Evolutionary conservation across 2,888 invertebrate species (phyloP).

Genomic region (Celastrina argiolus): DNA sequence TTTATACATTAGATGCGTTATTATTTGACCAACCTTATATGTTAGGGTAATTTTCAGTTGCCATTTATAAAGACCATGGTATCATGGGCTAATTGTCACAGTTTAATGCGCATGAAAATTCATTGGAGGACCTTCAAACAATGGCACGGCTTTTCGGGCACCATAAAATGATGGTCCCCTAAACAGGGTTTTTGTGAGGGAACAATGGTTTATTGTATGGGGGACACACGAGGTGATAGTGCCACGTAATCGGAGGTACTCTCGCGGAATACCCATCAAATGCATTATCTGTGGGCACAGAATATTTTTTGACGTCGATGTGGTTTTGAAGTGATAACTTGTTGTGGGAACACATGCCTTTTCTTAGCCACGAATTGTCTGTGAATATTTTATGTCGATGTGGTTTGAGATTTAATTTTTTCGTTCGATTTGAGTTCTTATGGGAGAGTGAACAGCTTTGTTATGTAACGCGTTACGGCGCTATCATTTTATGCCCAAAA

Average conservation of each 20-base stretch:
- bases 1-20: too few relatives aligned
- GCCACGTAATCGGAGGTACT: conserved; percentile 39
- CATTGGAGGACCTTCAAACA: neutral
- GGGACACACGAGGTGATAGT: conserved; percentile 29
- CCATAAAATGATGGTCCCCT: conserved; percentile 10
- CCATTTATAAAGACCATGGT: neutral
- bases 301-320: too few relatives aligned
- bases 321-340: too few relatives aligned
- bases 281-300: conserved; percentile 69
- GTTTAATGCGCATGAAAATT: neutral
- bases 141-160: neutral
- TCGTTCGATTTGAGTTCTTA: too few relatives aligned
- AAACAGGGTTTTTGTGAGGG: conserved; percentile 20
- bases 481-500: too few relatives aligned
- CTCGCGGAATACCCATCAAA: conserved; percentile 66
- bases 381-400: too few relatives aligned
- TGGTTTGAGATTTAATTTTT: too few relatives aligned
- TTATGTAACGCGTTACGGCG: too few relatives aligned
- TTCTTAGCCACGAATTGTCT: too few relatives aligned
- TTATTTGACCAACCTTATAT: too few relatives aligned
- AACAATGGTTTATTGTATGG: conserved; percentile 30
- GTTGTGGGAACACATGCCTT: too few relatives aligned
- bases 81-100: neutral
- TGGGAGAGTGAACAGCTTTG: too few relatives aligned
- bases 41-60: neutral